Evolutionary conservation across 2,797 vertebrate species (phyloP).

Genomic region (Uromys caudimaculatus): DNA sequence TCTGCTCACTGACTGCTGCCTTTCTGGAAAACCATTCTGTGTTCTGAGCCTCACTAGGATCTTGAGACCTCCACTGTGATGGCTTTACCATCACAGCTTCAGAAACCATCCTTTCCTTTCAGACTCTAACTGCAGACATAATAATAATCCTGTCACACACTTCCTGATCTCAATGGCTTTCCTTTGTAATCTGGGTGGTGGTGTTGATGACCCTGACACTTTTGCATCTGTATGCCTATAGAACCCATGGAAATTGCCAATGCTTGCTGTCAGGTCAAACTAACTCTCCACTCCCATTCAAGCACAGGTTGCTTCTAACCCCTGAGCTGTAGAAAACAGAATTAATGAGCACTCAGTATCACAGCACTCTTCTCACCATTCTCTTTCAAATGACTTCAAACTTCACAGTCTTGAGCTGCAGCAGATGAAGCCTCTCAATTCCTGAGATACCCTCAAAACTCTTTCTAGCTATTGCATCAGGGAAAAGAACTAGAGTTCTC

Average conservation of each 20-base stretch:
- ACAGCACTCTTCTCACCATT: neutral
- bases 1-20: neutral
- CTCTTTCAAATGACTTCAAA: neutral
- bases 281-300: neutral
- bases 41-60: neutral
- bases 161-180: neutral
- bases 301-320: neutral
- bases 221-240: neutral
- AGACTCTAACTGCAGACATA: neutral
- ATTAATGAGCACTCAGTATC: neutral
- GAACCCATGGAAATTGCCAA: neutral
- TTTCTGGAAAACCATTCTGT: neutral
- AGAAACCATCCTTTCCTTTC: neutral
- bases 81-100: neutral
- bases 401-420: neutral
- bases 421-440: neutral
- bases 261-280: neutral
- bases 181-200: neutral
- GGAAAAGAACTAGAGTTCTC: neutral
- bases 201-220: neutral
- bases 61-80: neutral
- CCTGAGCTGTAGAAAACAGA: too few relatives aligned
- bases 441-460: neutral
- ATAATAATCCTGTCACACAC: neutral
- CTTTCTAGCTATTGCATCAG: neutral